phyloP scores from a whole-genome alignment of 1,140 invertebrate species.

The Orius insidiosus region DNA sequence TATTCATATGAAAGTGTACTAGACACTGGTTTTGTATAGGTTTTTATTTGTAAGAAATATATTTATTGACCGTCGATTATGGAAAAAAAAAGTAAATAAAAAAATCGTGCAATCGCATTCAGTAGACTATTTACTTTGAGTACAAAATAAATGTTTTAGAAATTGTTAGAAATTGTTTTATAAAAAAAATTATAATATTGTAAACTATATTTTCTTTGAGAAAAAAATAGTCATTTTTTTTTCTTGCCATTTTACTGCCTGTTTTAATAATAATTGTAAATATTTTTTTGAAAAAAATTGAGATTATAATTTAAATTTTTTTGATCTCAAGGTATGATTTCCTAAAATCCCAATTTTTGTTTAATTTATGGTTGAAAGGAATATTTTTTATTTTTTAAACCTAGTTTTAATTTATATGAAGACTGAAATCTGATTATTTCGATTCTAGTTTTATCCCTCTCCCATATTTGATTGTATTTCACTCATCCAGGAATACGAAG shows the following conservation, averaged over 20 bases:
- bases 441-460: neutral
- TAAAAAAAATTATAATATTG: conserved; percentile 7
- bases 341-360: conserved; percentile 2
- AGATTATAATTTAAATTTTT: conserved; percentile 6
- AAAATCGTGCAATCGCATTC: conserved; percentile 13
- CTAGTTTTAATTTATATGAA: conserved; percentile 6
- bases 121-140: conserved; percentile 9
- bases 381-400: neutral
- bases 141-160: conserved; percentile 14
- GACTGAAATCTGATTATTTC: neutral
- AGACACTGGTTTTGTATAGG: conserved; percentile 14
- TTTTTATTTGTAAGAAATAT: conserved; percentile 11
- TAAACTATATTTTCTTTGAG: conserved; percentile 7
- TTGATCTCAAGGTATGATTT: conserved; percentile 15
- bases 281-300: conserved; percentile 5
- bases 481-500: neutral
- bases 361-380: neutral
- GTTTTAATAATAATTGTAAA: conserved; percentile 3
- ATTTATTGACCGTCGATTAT: conserved; percentile 5
- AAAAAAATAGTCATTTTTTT: conserved; percentile 3
- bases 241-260: neutral
- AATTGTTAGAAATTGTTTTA: conserved; percentile 11
- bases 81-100: neutral
- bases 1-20: conserved; percentile 3
- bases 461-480: conserved; percentile 1